Evolutionary conservation across 2,113 vertebrate genomes (phyloP), one percentile per base, ranked within the genome.

Genomic region (Hystrix brachyura): DNA sequence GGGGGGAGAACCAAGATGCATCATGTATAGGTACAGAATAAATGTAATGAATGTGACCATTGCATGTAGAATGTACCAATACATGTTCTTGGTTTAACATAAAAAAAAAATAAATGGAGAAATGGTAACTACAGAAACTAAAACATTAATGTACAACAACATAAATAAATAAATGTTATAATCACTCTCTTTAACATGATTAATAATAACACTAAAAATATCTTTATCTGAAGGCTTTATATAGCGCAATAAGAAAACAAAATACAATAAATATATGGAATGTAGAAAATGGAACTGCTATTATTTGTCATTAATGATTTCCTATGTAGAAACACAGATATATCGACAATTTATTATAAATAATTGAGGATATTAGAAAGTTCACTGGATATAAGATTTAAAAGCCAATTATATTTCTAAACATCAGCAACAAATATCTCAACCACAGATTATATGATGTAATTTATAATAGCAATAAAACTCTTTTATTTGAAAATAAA

Each of bases 401-500:
- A 87, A 94, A 78, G 53, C 3, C 72, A 86, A 86, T 90, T 95
- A 92, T 92, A 80, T 74, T 91, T 92, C 51, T 84, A 48, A 94
- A 80, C 5, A 17, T 59, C 64, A 85, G 38, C 51, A 94, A 90
- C 19, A 95, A 93, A 81, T 23, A 69, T 94, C 76, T 96, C 86
- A 87, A 80, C 5, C 76, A 90, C 27, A 80, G 9, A 87, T 87
- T 78, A 90, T 71, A 46, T 53, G 10, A 46, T 82, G 25, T 46
- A 62, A 92, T 89, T 97, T 95, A 92, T 7, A 96, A 53, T 82
- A 78, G 15, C 38, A 81, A 93, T 94, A 89, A 81, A 92, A 38
- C 17, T 34, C n/a, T 91, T 96, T 94, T 93, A 91, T 60, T 83
- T 90, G 85, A 43, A 34, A 94, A 93, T 94, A 92, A 84, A 96